Evolutionary conservation across 2,888 invertebrate genomes (phyloP), one percentile per base, ranked within the genome.

Genomic region (Suillia variegata): DNA sequence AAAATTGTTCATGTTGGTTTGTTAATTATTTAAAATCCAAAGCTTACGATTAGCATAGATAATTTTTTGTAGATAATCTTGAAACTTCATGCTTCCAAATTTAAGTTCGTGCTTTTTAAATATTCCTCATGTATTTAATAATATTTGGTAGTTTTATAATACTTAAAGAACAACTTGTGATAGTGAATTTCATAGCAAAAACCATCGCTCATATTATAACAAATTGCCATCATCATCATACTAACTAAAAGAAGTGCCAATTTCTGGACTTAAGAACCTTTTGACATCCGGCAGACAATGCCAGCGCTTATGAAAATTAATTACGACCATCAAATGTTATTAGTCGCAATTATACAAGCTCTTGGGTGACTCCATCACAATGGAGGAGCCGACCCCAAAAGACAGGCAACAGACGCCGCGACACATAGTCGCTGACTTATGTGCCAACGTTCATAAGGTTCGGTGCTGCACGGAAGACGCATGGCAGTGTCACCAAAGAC

Each of bases 301-400:
- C 17, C 62, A 64, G 53, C 65, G 67, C 67, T 74, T 70, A 67
- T 67, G 75, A 70, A 70, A 74, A 73, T 73, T 73, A 73, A 73
- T 73, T 73, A 69, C 70, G 64, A 67, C 70, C 71, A 74, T 73
- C 73, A 73, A 71, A 74, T 73, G 75, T 74, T 73, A 73, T 73
- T 74, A 73, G 73, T 67, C 69, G 64, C 72, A 73, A 74, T 73
- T 73, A 73, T 74, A 20, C 45, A 4, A 45, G 18, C 18, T n/a
- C n/a, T n/a, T n/a, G n/a, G n/a, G n/a, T n/a, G n/a, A n/a, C n/a
- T n/a, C n/a, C n/a, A n/a, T n/a, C n/a, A n/a, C n/a, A n/a, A n/a
- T 20, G 45, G 20, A 17, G 18, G 20, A 5, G 45, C n/a, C 45
- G 5, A 13, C 45, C 18, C 4, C 10, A n/a, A n/a, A 10, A n/a